These are phyloP conservation scores for Hypomesus transpacificus DNA, from an alignment of 2,113 vertebrate genomes.

Conservation along the genomic window DNA sequence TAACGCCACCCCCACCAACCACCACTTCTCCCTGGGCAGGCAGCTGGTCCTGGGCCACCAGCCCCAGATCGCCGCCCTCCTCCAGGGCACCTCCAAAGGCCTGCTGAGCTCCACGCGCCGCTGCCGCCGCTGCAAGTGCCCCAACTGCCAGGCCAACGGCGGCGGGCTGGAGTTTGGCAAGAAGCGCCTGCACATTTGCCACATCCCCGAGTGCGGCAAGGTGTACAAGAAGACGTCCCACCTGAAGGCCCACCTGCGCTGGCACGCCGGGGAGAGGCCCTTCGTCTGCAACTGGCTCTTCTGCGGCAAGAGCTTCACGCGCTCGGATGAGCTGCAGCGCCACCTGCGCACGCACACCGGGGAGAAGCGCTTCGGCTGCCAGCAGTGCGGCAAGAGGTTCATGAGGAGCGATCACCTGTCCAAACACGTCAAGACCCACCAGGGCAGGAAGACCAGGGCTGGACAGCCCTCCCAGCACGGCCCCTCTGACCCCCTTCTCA, in stretches of 20 bases:
- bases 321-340: slow-evolving; percentile 82
- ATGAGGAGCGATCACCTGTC: slow-evolving; percentile 85
- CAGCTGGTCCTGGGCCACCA: slow-evolving; percentile 80
- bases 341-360: slow-evolving; percentile 86
- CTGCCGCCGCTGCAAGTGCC: slow-evolving; percentile 81
- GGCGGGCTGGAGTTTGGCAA: slow-evolving; percentile 73
- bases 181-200: slow-evolving; percentile 83
- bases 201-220: slow-evolving; percentile 83
- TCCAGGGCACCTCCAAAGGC: slow-evolving; percentile 78
- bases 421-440: slow-evolving; percentile 85
- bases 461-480: slow-evolving; percentile 50
- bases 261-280: slow-evolving; percentile 83
- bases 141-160: slow-evolving; percentile 77
- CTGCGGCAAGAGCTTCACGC: slow-evolving; percentile 85
- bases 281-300: slow-evolving; percentile 88
- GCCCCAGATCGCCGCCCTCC: slow-evolving; percentile 77
- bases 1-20: slow-evolving; percentile 58
- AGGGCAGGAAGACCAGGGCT: slow-evolving; percentile 72
- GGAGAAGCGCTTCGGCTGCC: slow-evolving; percentile 83
- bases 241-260: slow-evolving; percentile 84
- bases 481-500: slow-evolving; percentile 60
- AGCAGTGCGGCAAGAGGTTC: slow-evolving; percentile 82
- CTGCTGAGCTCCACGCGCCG: slow-evolving; percentile 77
- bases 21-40: slow-evolving; percentile 72
- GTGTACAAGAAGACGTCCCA: slow-evolving; percentile 88